phyloP scores from a whole-genome alignment of 2,888 invertebrate species.

The Leptinotarsa rubiginosa region DNA sequence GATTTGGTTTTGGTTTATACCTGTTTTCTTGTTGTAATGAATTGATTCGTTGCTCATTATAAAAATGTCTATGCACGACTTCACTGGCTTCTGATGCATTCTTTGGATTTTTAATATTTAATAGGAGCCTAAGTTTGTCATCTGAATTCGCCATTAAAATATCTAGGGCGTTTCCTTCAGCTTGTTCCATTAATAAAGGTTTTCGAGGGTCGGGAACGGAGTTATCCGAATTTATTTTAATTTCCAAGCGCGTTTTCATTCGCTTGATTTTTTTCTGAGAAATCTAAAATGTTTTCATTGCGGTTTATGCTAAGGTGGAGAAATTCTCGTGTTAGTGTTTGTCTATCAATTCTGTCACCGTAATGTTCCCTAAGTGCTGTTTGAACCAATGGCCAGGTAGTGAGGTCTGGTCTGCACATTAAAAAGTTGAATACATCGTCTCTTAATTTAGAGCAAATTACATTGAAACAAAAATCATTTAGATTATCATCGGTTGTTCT shows the following conservation, averaged over 20 bases:
- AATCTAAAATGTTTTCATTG: neutral
- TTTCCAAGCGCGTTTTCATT: neutral
- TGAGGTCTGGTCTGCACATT: no score
- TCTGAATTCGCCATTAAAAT: no score
- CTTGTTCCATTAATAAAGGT: neutral
- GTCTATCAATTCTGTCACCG: neutral
- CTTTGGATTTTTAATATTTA: neutral
- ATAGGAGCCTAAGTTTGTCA: neutral
- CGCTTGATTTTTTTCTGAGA: neutral
- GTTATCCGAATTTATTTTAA: neutral
- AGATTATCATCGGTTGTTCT: neutral
- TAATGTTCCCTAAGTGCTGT: no score
- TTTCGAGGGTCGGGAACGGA: neutral
- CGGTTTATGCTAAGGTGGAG: neutral
- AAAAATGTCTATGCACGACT: neutral
- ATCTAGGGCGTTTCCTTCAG: no score
- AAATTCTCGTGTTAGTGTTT: neutral
- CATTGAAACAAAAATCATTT: neutral
- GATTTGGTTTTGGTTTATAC: neutral
- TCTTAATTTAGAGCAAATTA: neutral
- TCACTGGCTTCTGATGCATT: neutral
- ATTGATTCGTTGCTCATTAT: neutral
- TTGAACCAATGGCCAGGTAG: no score
- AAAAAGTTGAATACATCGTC: no score
- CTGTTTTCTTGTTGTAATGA: neutral